A percentile compares a stretch with the other conserved stretches of the same genome.
These are phyloP conservation scores for Herpetotheres cachinnans DNA, from an alignment of 2,113 vertebrate genomes.

Conservation along the genomic window DNA sequence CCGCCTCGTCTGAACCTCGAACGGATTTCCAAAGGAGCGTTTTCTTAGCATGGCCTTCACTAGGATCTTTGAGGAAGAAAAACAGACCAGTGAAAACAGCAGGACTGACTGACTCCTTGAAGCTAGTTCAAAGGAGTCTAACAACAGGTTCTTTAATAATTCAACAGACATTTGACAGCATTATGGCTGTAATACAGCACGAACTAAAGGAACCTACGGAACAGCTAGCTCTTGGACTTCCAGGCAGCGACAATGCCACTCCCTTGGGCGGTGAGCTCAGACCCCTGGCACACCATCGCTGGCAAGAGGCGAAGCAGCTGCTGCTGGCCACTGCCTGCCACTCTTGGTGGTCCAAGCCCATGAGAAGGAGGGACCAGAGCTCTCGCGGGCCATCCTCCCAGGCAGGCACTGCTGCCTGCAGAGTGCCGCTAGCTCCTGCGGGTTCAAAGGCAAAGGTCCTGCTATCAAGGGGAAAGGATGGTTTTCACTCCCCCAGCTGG, in stretches of 20 bases:
- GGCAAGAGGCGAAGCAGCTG: not conserved
- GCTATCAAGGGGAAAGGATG: not conserved
- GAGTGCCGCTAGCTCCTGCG: accelerated
- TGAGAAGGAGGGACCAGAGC: not conserved
- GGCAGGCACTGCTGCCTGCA: not conserved
- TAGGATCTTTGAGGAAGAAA: conserved; percentile 80
- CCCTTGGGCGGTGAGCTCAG: not conserved
- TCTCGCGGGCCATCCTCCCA: not conserved
- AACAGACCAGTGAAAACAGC: not conserved
- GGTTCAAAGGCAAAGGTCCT: not conserved
- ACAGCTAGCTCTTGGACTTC: not conserved
- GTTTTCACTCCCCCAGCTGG: not conserved
- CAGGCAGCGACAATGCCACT: not conserved
- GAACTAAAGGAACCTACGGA: not conserved
- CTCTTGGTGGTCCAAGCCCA: not conserved
- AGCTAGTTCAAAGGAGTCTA: not conserved
- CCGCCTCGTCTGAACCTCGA: conserved; percentile 84
- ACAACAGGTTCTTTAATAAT: not conserved
- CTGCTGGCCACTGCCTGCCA: not conserved
- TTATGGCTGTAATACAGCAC: not conserved
- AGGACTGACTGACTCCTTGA: not conserved
- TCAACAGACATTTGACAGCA: not conserved
- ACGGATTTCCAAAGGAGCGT: conserved; percentile 96
- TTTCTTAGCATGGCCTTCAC: conserved; percentile 98
- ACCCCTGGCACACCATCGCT: not conserved